Conservation (phyloP, 2,888 invertebrate genomes). For the Temnothorax ravouxi region DNA sequence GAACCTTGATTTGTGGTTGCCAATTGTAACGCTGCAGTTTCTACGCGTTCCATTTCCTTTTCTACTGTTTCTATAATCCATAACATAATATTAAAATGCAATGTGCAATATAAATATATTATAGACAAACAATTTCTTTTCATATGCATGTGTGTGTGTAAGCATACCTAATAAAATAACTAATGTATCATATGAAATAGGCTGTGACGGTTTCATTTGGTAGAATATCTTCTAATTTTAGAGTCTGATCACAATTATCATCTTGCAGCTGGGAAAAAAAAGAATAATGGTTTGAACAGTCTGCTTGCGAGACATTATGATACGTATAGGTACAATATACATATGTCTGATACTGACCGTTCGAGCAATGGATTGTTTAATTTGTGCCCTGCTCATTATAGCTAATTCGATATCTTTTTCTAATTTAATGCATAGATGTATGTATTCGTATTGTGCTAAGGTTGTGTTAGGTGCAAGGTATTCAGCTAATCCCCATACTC, state of each 20-base stretch:
- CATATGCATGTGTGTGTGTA: background rate
- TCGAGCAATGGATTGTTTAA: conserved; percentile 91
- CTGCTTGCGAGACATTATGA: conserved; percentile 12
- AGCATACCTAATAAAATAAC: conserved; percentile 92
- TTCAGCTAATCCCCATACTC: conserved; percentile 96
- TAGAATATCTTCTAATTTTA: conserved; percentile 93
- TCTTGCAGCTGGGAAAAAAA: conserved; percentile 89
- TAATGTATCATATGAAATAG: conserved; percentile 93
- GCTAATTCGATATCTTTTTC: conserved; percentile 94
- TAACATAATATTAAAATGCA: conserved; percentile 16
- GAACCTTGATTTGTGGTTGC: conserved; percentile 83
- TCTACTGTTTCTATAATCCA: conserved; percentile 91
- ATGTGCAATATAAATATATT: background rate
- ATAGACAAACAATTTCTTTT: background rate
- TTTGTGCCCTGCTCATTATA: conserved; percentile 88
- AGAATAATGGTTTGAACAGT: conserved; percentile 30
- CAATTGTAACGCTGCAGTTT: conserved; percentile 88
- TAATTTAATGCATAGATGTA: conserved; percentile 96
- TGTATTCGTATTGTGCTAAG: conserved; percentile 96
- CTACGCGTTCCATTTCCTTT: conserved; percentile 92
- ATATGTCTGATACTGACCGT: conserved; percentile 87
- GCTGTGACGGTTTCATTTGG: conserved; percentile 91
- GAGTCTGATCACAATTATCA: conserved; percentile 92
- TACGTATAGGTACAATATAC: background rate
- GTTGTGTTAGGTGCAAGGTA: conserved; percentile 94